Evolutionary conservation across 1,140 invertebrate genomes (phyloP).

Genomic region (Drosophila tropicalis): DNA sequence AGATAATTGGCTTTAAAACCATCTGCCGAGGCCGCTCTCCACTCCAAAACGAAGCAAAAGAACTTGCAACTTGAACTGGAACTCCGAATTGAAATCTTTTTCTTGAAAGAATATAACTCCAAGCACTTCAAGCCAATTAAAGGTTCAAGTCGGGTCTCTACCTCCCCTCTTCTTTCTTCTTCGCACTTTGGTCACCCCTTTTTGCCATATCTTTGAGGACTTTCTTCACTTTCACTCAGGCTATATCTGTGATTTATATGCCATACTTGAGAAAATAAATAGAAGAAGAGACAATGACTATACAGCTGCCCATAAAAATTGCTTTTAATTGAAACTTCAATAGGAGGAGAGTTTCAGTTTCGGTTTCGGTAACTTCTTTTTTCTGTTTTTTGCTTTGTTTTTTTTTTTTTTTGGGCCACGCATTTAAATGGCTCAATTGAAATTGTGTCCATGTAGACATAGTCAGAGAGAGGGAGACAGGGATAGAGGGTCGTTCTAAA

Average conservation of each 20-base stretch:
- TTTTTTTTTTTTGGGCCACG: slow-evolving; percentile 46
- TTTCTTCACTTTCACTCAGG: slow-evolving; percentile 38
- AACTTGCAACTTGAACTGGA: slow-evolving; percentile 7
- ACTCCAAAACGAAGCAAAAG: neutral
- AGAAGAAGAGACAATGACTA: slow-evolving; percentile 49
- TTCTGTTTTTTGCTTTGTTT: slow-evolving; percentile 10
- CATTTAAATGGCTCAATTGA: slow-evolving; percentile 75
- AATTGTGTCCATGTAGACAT: slow-evolving; percentile 42
- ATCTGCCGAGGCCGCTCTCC: slow-evolving; percentile 2
- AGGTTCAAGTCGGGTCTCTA: slow-evolving; percentile 34
- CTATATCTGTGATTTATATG: slow-evolving; percentile 25
- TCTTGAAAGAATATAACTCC: slow-evolving; percentile 18
- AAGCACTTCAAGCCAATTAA: slow-evolving; percentile 58
- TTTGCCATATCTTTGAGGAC: slow-evolving; percentile 17
- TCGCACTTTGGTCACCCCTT: slow-evolving; percentile 6
- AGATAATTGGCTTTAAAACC: slow-evolving; percentile 78
- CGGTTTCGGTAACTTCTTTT: slow-evolving; percentile 9
- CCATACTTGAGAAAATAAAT: slow-evolving; percentile 39
- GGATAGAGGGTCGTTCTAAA: slow-evolving; percentile 10
- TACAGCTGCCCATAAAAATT: slow-evolving; percentile 46
- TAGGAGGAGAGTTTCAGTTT: slow-evolving; percentile 29
- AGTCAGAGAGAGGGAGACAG: neutral
- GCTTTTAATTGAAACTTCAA: slow-evolving; percentile 60
- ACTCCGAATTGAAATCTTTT: slow-evolving; percentile 2
- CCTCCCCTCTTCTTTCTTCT: neutral